phyloP scores from a whole-genome alignment of 2,888 invertebrate genomes.

The Rhogogaster chlorosoma region DNA sequence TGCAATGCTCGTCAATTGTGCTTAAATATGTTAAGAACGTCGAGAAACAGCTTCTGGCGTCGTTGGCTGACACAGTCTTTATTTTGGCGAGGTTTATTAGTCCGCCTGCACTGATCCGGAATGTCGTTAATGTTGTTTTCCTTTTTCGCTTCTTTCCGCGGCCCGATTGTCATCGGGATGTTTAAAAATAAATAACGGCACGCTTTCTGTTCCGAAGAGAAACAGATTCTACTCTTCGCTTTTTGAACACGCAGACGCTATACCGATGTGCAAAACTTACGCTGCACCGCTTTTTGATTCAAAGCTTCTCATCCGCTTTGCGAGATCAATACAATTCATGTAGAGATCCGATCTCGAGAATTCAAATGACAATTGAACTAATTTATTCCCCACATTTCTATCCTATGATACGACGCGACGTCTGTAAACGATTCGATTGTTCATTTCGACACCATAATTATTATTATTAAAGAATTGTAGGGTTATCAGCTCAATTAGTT shows the following conservation, averaged over 20 bases:
- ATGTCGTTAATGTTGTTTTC: not conserved
- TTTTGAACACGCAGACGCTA: not conserved
- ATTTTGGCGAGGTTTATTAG: not conserved
- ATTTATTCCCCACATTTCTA: not conserved
- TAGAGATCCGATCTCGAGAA: not conserved
- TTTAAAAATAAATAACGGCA: not conserved
- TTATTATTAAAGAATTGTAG: no score
- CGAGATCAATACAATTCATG: not conserved
- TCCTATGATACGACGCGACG: no score
- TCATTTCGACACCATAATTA: no score
- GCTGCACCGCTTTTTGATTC: not conserved
- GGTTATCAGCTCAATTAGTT: not conserved
- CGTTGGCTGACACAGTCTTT: not conserved
- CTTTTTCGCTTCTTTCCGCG: not conserved
- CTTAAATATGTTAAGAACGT: not conserved
- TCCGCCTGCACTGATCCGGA: not conserved
- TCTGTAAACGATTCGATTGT: no score
- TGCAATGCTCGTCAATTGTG: not conserved
- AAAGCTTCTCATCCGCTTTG: not conserved
- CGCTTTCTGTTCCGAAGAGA: not conserved
- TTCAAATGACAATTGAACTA: not conserved
- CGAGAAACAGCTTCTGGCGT: not conserved
- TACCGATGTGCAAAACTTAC: not conserved
- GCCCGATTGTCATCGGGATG: not conserved
- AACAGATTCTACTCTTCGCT: not conserved